These are phyloP conservation scores for Lepus townsendii DNA, from an alignment of 2,797 vertebrate species.

Conservation along the genomic window DNA sequence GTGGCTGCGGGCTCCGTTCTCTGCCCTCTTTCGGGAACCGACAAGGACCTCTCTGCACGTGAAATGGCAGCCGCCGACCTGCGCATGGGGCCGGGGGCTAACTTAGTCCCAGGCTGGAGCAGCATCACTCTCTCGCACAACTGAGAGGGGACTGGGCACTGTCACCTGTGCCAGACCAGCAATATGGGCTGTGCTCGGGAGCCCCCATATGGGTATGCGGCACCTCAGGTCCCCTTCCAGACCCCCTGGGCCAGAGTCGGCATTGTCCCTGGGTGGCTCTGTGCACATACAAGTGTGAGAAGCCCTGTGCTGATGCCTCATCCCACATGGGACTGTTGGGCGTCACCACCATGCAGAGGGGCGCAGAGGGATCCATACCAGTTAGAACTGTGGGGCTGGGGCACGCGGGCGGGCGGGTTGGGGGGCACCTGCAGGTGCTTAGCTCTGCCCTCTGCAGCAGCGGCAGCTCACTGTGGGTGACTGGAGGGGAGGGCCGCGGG, in stretches of 20 bases:
- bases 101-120: neutral
- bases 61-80: neutral
- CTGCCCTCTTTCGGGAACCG: neutral
- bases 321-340: neutral
- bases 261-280: no score
- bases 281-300: no score
- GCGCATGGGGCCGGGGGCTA: neutral
- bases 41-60: neutral
- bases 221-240: no score
- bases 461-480: neutral
- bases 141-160: neutral
- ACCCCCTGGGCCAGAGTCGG: no score
- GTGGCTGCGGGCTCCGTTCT: neutral
- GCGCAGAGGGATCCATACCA: neutral
- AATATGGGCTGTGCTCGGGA: neutral
- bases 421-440: neutral
- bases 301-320: no score
- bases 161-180: neutral
- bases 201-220: neutral
- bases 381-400: neutral
- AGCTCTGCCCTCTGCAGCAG: neutral
- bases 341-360: no score
- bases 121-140: neutral
- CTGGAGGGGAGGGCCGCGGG: neutral
- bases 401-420: neutral